phyloP scores from a whole-genome alignment of 2,113 vertebrate genomes.

The pig (Sus scrofa) region T2T-Sscrofa CM000812.6:158355501-158356000 shows the following conservation, averaged over 20 bases:
- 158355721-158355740: not conserved
- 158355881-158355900: rapidly evolving
- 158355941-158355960: rapidly evolving
- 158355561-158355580: not conserved
- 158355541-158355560: not conserved
- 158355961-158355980: not conserved
- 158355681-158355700: not conserved
- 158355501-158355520: not conserved
- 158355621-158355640: not conserved
- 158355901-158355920: rapidly evolving
- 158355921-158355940: rapidly evolving
- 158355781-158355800: not conserved
- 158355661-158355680: not conserved
- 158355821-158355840: not conserved
- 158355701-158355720: not conserved
- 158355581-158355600: not conserved
- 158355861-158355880: not conserved
- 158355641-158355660: not conserved
- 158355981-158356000: rapidly evolving
- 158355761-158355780: not conserved
- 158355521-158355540: not conserved
- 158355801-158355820: not conserved
- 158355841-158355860: not conserved
- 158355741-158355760: not conserved
- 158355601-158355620: not conserved